A percentile compares a stretch with the other conserved stretches of the same genome.
phyloP scores from a whole-genome alignment of 2,113 vertebrate genomes.

The Centropristis striata region DNA sequence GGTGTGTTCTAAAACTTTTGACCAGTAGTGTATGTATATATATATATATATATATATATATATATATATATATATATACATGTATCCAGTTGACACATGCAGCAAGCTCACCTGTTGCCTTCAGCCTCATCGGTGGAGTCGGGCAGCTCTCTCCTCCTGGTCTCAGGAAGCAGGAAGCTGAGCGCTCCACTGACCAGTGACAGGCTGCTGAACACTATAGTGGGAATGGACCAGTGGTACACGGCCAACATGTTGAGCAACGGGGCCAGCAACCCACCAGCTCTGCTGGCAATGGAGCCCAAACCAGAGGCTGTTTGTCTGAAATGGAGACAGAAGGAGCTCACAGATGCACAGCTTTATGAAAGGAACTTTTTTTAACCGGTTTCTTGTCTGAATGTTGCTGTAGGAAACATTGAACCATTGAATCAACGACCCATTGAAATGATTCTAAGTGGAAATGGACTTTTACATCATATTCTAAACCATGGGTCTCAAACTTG shows the following conservation, averaged over 20 bases:
- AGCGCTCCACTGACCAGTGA: conserved; percentile 66
- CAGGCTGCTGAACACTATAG: conserved; percentile 76
- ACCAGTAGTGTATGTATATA: too few species aligned
- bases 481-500: too few species aligned
- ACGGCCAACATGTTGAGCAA: conserved; percentile 78
- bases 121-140: conserved; percentile 75
- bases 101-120: conserved; percentile 32
- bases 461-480: too few species aligned
- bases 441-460: too few species aligned
- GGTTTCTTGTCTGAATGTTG: too few species aligned
- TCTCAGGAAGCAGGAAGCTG: conserved; percentile 86
- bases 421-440: too few species aligned
- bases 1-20: too few species aligned
- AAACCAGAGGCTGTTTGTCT: conserved; percentile 87
- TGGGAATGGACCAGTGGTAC: conserved; percentile 75
- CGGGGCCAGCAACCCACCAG: conserved; percentile 77
- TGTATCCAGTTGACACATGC: too few species aligned
- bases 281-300: conserved; percentile 62
- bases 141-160: conserved; percentile 66
- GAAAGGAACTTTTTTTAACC: too few species aligned
- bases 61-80: too few species aligned
- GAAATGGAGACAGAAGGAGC: neutral
- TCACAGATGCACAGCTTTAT: neutral
- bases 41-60: too few species aligned
- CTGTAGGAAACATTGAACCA: too few species aligned